Conservation (phyloP, 64 coral and sea anemone species). For the Pachyseris speciosa region DNA sequence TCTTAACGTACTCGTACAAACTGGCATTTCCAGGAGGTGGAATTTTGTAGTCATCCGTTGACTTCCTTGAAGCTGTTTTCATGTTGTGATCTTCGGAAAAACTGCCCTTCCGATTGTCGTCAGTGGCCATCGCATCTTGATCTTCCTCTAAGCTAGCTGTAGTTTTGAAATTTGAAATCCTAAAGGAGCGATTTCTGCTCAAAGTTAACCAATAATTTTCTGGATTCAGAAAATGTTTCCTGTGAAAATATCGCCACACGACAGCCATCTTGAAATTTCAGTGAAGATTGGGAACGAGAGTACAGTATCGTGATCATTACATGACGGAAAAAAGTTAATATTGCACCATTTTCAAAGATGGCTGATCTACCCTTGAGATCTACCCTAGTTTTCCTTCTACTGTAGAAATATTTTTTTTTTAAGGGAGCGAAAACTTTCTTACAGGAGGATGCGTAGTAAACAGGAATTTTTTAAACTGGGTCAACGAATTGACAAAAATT, state of each 20-base stretch:
- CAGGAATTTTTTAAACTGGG: too few species aligned
- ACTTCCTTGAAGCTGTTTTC: not conserved
- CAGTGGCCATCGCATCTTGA: not conserved
- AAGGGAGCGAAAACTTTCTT: not conserved
- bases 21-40: not conserved
- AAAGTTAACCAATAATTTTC: not conserved
- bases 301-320: not conserved
- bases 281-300: not conserved
- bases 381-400: not conserved
- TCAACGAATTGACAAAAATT: too few species aligned
- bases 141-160: not conserved
- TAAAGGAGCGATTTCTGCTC: not conserved
- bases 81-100: not conserved
- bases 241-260: not conserved
- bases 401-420: not conserved
- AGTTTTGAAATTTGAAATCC: not conserved
- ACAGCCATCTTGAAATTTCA: not conserved
- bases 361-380: not conserved
- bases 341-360: slow-evolving; percentile 85
- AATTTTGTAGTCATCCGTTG: not conserved
- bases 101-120: not conserved
- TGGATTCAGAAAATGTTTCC: not conserved
- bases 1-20: slow-evolving; percentile 11
- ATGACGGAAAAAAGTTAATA: not conserved
- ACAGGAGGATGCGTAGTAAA: too few species aligned